Base-by-base conservation (phyloP, 2,113 vertebrate species). In the Sylvietta virens region DNA sequence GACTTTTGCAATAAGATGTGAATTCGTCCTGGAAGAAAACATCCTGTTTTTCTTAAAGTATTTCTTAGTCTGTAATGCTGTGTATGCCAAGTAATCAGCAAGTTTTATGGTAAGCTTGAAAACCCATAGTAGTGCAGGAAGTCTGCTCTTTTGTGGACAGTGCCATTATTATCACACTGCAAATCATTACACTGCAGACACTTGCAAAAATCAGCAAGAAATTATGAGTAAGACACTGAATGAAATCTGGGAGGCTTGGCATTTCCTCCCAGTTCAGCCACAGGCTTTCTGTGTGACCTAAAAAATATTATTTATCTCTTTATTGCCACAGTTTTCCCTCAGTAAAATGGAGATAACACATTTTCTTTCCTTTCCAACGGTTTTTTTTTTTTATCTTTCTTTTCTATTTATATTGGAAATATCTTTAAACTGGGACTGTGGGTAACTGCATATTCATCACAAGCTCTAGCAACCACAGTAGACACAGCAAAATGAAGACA, bases 141-240 rank as follows among this genome's bases (percentile, higher is more conserved):
- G 50, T 86, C 60, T 8, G 10, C 48, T 87, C n/a, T 65, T 94
- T 85, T 94, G 73, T 81, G 70, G 69, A 90, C 56, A 64, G 45
- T 71, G 57, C 20, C 2, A 1, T 84, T 94, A 86, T 90, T 94
- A 89, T 85, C 87, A 93, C 73, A 47, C 65, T 93, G 57, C 65
- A 96, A 94, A 94, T 96, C 72, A 89, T 54, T 81, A 58, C 56
- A 67, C 9, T 47, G 69, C 60, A 94, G 77, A 94, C 48, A 33
- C 84, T 95, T 90, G 73, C 80, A 91, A 92, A 95, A 89, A 81
- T 84, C 53, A 84, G 45, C 71, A 91, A 87, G 66, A 94, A 93
- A 86, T 89, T 91, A 85, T 67, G 70, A 94, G 45, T 85, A 78
- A 95, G 77, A 64, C 4, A 5, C 18, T 64, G 57, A 95, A 90